Base-by-base conservation (phyloP, 2,797 vertebrate genomes). In the Sylvia borin region DNA sequence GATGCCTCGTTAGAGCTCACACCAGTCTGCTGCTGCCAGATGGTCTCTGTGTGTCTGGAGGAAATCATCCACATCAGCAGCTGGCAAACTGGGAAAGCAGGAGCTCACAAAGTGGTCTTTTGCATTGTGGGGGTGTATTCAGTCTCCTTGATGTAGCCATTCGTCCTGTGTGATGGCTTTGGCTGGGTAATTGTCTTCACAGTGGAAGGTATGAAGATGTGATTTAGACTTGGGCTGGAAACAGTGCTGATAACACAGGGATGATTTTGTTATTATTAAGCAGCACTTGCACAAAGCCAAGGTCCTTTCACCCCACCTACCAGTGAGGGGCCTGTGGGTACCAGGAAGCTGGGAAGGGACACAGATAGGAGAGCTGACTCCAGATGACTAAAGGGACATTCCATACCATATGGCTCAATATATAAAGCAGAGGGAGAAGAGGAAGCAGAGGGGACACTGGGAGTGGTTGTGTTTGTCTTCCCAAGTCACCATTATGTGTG, bases 1-100 rank as follows among this genome's bases (percentile, higher is more conserved):
- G 62, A 68, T 40, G 20, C 22, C 10, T 0, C 7, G 21, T 26
- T 14, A 40, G 47, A 38, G 21, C 16, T 83, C 45, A 40, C 1
- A 2, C 4, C 6, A 10, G 8, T 12, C 76, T 32, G 6, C 57
- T 47, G 22, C 71, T 80, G 29, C 43, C 20, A 12, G 25, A 32
- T 24, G 20, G 15, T 43, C n/a, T 57, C 20, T 48, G 0, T 5
- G 14, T 11, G 9, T 12, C 76, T 57, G 29, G 48, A 78, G 26
- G 31, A 10, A 32, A 4, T 7, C 38, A 27, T 10, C 24, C 42
- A 21, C 3, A 5, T 0, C 3, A 11, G 16, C n/a, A 70, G 55
- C 31, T 15, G 32, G 31, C 45, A 55, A 32, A 47, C 11, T 1
- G 11, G 66, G 25, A 73, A 53, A n/a, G 51, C 13, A 72, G 47